These are phyloP conservation scores for Hippotragus niger DNA, from an alignment of 2,113 vertebrate genomes.

Conservation along the genomic window DNA sequence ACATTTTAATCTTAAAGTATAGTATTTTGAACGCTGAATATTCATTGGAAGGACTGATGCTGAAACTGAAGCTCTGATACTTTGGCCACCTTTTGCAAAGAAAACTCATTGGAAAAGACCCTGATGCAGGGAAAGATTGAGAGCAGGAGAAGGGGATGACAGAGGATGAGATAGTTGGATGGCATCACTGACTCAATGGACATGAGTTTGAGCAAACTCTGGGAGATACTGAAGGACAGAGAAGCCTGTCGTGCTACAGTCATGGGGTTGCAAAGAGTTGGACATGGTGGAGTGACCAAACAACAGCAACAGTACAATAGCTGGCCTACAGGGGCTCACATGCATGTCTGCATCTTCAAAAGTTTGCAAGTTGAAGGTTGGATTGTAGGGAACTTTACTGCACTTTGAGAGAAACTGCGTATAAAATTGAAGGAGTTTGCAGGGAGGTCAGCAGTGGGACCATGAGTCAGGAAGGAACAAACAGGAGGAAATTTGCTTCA, in stretches of 20 bases:
- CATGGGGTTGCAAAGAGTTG: neutral
- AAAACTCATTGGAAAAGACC: neutral
- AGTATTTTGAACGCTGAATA: neutral
- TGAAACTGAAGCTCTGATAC: neutral
- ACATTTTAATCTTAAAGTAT: neutral
- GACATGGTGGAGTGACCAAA: rapidly evolving
- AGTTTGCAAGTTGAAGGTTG: neutral
- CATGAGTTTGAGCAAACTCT: neutral
- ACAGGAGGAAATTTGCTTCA: neutral
- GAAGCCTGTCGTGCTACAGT: neutral
- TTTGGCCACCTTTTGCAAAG: neutral
- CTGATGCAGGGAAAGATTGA: neutral
- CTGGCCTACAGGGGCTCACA: neutral
- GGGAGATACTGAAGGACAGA: neutral
- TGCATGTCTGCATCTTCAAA: neutral
- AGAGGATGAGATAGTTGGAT: neutral
- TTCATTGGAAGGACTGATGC: neutral
- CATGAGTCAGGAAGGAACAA: neutral
- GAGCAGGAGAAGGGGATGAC: neutral
- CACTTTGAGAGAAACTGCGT: neutral
- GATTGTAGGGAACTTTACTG: neutral
- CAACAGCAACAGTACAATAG: neutral
- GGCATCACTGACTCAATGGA: neutral
- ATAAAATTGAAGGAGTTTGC: neutral
- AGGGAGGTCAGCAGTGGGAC: neutral